These are phyloP conservation scores for Eilema depressum DNA, from an alignment of 2,888 invertebrate genomes.

Conservation along the genomic window DNA sequence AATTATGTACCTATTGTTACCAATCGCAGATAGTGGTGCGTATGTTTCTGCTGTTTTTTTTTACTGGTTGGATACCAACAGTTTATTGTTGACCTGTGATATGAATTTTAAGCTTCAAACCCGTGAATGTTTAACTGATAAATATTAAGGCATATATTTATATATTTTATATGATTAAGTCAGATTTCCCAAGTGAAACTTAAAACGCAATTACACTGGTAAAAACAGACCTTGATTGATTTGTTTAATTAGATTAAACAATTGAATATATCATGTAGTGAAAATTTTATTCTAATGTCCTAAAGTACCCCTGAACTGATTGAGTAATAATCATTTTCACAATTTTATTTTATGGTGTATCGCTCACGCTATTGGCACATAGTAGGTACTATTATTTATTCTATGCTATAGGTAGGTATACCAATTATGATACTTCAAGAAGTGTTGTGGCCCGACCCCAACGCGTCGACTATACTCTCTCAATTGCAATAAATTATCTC, in stretches of 20 bases:
- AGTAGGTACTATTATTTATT: not conserved
- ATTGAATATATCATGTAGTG: not conserved
- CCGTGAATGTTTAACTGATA: not conserved
- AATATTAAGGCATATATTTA: too few relatives aligned
- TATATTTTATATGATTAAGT: not conserved
- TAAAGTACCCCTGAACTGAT: not conserved
- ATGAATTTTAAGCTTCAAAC: not conserved
- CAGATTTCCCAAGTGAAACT: not conserved
- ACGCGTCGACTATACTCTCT: slow-evolving; percentile 75
- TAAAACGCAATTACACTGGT: not conserved
- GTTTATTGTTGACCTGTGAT: not conserved
- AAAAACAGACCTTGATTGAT: not conserved
- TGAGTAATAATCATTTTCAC: not conserved
- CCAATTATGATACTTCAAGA: slow-evolving; percentile 38
- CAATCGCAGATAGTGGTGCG: not conserved
- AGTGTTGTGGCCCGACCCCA: slow-evolving; percentile 71
- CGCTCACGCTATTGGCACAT: too few relatives aligned
- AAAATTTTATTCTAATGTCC: not conserved
- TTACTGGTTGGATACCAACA: not conserved
- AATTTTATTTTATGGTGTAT: too few relatives aligned
- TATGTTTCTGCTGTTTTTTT: not conserved
- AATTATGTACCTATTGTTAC: not conserved
- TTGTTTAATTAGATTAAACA: too few relatives aligned
- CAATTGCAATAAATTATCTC: slow-evolving; percentile 82
- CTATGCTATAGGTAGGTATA: too few relatives aligned